Evolutionary conservation across 2,113 vertebrate species (phyloP).

Genomic region (Protobothrops flavoviridis): DNA sequence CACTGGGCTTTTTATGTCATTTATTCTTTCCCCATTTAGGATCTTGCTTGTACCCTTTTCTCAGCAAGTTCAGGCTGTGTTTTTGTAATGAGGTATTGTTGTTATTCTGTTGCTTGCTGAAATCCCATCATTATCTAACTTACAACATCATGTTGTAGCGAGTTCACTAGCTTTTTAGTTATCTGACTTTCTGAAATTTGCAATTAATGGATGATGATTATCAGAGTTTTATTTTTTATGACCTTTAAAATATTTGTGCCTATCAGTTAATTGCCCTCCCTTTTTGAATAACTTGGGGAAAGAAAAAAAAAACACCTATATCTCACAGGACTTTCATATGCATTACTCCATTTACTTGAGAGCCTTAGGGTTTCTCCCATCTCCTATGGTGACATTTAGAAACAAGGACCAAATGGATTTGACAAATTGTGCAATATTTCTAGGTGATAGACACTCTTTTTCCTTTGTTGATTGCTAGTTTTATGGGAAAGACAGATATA

Average conservation of each 20-base stretch:
- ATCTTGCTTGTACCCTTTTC: not conserved
- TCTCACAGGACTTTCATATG: not conserved
- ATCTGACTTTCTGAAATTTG: not conserved
- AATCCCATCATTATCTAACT: constrained; percentile 12
- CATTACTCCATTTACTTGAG: not conserved
- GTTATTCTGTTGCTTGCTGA: constrained; percentile 11
- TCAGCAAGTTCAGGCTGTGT: not conserved
- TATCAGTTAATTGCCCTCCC: not conserved
- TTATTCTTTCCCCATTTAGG: constrained; percentile 14
- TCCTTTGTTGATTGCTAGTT: not conserved
- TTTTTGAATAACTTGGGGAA: not conserved
- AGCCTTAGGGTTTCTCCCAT: not conserved
- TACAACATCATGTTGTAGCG: not conserved
- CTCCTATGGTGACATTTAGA: not conserved
- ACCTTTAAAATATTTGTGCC: constrained; percentile 10
- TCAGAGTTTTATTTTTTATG: constrained; percentile 8
- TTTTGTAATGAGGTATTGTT: constrained; percentile 21
- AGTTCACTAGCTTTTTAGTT: not conserved
- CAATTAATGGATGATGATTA: not conserved
- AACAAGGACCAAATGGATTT: not conserved
- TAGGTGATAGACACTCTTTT: not conserved
- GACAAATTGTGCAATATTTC: not conserved
- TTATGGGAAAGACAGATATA: not conserved
- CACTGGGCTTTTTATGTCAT: constrained; percentile 9
- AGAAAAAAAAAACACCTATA: not conserved